phyloP scores from a whole-genome alignment of 1,140 invertebrate genomes.

The Apis dorsata region DNA sequence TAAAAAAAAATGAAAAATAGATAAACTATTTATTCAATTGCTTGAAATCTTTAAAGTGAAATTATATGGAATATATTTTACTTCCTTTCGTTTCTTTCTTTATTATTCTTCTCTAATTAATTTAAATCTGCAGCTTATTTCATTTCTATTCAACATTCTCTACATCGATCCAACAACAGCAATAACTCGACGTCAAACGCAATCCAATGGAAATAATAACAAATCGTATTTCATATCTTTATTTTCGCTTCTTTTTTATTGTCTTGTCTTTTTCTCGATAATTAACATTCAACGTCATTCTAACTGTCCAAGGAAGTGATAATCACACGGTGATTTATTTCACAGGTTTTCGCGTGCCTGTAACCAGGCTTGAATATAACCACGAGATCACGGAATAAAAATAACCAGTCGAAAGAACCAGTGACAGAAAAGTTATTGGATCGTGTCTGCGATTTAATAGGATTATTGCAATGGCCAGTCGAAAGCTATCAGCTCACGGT shows the following conservation, averaged over 20 bases:
- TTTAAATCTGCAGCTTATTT: too few species aligned
- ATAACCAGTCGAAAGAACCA: slow-evolving; percentile 25
- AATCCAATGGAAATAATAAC: too few species aligned
- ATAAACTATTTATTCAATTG: too few species aligned
- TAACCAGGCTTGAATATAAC: background rate
- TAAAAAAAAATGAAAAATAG: too few species aligned
- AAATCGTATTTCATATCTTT: background rate
- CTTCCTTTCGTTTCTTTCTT: too few species aligned
- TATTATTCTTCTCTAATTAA: too few species aligned
- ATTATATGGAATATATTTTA: too few species aligned
- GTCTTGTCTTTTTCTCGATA: background rate
- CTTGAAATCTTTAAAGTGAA: too few species aligned
- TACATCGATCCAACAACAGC: too few species aligned
- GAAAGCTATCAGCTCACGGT: slow-evolving; percentile 39
- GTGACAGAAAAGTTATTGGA: slow-evolving; percentile 64
- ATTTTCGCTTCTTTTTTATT: background rate
- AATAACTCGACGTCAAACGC: too few species aligned
- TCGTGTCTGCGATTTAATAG: slow-evolving; percentile 61
- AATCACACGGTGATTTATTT: slow-evolving; percentile 19
- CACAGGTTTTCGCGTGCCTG: background rate
- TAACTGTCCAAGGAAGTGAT: too few species aligned
- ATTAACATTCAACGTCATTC: background rate
- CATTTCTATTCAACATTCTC: too few species aligned
- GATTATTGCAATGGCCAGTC: slow-evolving; percentile 59
- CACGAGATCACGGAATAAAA: slow-evolving; percentile 7